A percentile compares a stretch with the other conserved stretches of the same genome.
Evolutionary conservation across 2,113 vertebrate genomes (phyloP).

Genomic region (Lynx canadensis): DNA sequence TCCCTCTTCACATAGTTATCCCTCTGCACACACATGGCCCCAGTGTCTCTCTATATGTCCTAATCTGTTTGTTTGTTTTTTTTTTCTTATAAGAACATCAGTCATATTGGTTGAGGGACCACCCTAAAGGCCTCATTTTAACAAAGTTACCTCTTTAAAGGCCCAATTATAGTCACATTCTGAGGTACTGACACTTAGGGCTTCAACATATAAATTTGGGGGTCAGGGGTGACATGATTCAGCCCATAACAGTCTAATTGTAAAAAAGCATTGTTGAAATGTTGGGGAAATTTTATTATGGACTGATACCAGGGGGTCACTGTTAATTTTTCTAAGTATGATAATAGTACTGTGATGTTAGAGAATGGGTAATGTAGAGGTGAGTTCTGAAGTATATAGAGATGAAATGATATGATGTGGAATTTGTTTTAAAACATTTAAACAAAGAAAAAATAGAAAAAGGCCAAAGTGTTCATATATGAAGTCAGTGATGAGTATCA

Average conservation of each 20-base stretch:
- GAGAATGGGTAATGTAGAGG: background rate
- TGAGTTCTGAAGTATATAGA: background rate
- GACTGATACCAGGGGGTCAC: background rate
- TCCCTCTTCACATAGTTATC: background rate
- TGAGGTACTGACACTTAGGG: background rate
- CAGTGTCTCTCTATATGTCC: background rate
- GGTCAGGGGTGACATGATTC: background rate
- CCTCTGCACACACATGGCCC: background rate
- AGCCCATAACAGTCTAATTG: background rate
- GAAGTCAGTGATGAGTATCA: background rate
- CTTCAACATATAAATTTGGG: background rate
- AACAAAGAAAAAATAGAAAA: background rate
- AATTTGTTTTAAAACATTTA: constrained; percentile 34
- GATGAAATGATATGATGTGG: background rate
- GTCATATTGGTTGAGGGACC: background rate
- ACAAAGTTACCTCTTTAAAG: background rate
- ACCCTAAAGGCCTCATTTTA: background rate
- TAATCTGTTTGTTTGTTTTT: background rate
- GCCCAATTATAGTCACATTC: background rate
- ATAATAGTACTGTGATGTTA: background rate
- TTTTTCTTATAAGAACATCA: background rate
- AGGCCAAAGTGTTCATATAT: background rate
- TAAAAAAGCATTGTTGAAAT: background rate
- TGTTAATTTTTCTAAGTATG: background rate
- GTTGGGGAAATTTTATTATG: background rate